phyloP scores from a whole-genome alignment of 2,797 vertebrate genomes.

The Parambassis ranga region DNA sequence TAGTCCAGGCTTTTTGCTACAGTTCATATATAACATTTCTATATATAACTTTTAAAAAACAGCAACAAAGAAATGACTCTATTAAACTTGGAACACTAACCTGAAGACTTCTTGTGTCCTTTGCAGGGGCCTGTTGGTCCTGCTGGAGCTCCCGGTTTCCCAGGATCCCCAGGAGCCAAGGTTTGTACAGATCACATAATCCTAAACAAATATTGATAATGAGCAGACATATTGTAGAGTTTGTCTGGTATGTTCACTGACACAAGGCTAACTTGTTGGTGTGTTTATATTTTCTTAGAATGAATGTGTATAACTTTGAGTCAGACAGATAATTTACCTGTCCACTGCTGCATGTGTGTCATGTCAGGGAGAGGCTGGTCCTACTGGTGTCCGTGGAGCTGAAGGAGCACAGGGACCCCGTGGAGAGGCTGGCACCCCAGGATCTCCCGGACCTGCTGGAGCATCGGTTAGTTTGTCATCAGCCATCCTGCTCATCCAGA shows the following conservation, averaged over 20 bases:
- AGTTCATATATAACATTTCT: not conserved
- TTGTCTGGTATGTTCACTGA: too few species aligned
- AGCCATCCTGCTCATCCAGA: slow-evolving; percentile 29
- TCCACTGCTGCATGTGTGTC: slow-evolving; percentile 8
- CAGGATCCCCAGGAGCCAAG: slow-evolving; percentile 94
- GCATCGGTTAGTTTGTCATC: slow-evolving; percentile 77
- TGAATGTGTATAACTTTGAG: not conserved
- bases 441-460: slow-evolving; percentile 93
- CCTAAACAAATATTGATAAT: not conserved
- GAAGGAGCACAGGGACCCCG: slow-evolving; percentile 93
- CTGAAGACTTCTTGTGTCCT: not conserved
- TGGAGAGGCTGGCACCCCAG: slow-evolving; percentile 92
- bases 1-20: not conserved
- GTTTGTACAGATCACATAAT: slow-evolving; percentile 66
- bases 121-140: slow-evolving; percentile 94
- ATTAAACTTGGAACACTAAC: slow-evolving; percentile 11
- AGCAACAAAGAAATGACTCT: not conserved
- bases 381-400: slow-evolving; percentile 90
- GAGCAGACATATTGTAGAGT: too few species aligned
- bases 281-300: too few species aligned
- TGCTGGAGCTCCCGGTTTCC: slow-evolving; percentile 94
- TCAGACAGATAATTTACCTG: not conserved
- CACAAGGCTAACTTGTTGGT: too few species aligned
- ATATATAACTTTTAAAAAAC: not conserved
- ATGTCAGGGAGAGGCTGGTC: slow-evolving; percentile 93